Evolutionary conservation across 1,140 invertebrate species (phyloP).

Genomic region (Palaemon carinicauda): DNA sequence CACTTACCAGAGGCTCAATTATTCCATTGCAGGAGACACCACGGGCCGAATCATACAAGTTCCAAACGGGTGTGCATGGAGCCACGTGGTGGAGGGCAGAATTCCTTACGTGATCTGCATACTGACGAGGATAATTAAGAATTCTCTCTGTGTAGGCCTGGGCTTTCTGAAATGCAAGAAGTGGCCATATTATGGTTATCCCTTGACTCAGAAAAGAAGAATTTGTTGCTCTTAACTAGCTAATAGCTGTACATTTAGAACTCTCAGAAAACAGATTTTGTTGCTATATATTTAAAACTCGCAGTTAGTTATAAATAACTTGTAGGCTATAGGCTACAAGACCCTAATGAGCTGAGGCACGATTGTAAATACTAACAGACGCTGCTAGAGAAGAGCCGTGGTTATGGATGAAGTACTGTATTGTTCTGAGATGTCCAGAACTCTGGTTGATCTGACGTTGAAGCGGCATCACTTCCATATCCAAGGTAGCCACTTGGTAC

Average conservation of each 20-base stretch:
- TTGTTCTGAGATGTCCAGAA: constrained; percentile 75
- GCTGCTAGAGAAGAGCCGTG: constrained; percentile 76
- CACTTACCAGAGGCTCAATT: constrained; percentile 73
- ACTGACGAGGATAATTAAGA: constrained; percentile 73
- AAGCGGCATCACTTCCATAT: constrained; percentile 75
- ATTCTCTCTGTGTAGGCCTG: constrained; percentile 71
- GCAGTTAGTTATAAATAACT: too few relatives aligned
- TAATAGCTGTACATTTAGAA: too few relatives aligned
- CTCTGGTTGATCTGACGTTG: constrained; percentile 76
- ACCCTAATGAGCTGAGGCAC: too few relatives aligned
- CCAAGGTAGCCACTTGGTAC: constrained; percentile 77
- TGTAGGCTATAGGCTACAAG: too few relatives aligned
- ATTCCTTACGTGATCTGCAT: constrained; percentile 72
- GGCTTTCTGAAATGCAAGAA: constrained; percentile 67
- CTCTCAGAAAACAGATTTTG: not conserved
- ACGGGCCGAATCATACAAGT: constrained; percentile 73
- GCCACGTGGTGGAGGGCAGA: constrained; percentile 72
- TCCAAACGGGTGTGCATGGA: constrained; percentile 77
- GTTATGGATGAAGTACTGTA: constrained; percentile 78
- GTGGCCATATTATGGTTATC: too few relatives aligned
- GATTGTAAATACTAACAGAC: constrained; percentile 68
- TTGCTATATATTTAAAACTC: not conserved
- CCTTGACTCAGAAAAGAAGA: too few relatives aligned
- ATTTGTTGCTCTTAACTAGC: not conserved
- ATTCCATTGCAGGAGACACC: constrained; percentile 75